These are phyloP conservation scores for Cettia cetti DNA, from an alignment of 2,113 vertebrate species.

Conservation along the genomic window DNA sequence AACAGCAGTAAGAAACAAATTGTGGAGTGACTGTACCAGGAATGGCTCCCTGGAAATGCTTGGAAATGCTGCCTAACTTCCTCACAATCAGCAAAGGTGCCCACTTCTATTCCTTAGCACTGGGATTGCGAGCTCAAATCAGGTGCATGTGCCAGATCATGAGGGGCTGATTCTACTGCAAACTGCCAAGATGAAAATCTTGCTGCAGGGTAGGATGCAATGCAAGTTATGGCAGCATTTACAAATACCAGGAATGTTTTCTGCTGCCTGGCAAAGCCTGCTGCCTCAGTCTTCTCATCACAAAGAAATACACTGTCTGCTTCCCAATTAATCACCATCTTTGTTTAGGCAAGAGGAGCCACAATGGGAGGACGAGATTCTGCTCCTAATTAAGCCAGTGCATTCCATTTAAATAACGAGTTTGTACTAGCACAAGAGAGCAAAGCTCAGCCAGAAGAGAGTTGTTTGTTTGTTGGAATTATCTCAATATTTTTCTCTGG, in stretches of 20 bases:
- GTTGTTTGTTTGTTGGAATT: conserved; percentile 56
- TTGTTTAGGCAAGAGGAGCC: conserved; percentile 56
- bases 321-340: conserved; percentile 48
- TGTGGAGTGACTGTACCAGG: neutral
- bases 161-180: neutral
- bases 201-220: neutral
- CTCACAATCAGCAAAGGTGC: neutral
- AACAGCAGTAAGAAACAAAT: neutral
- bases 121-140: neutral
- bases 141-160: neutral
- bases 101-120: neutral
- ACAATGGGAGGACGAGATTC: conserved; percentile 53
- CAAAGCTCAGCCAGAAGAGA: conserved; percentile 24
- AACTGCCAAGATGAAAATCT: neutral
- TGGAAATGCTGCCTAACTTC: neutral
- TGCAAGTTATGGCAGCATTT: conserved; percentile 38
- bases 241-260: conserved; percentile 49
- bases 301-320: conserved; percentile 42
- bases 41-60: neutral
- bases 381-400: conserved; percentile 51
- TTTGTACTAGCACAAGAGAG: conserved; percentile 36
- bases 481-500: conserved; percentile 42
- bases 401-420: conserved; percentile 58
- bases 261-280: conserved; percentile 11
- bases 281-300: conserved; percentile 34